These are phyloP conservation scores for Chloroclystis v-ata DNA, from an alignment of 2,888 invertebrate genomes.

Conservation along the genomic window DNA sequence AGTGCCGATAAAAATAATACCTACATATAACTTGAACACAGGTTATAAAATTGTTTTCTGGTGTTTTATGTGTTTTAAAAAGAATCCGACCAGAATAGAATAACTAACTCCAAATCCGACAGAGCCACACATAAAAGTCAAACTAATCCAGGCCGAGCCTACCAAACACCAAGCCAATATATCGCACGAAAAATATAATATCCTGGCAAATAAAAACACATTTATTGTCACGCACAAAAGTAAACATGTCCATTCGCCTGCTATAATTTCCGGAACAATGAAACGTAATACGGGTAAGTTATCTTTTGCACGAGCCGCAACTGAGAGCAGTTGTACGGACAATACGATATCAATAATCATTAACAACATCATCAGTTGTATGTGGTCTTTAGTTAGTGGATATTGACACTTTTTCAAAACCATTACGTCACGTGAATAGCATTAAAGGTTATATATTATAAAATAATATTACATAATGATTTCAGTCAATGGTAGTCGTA, in stretches of 20 bases:
- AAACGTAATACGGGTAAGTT: slow-evolving; percentile 57
- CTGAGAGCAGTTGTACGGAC: slow-evolving; percentile 3
- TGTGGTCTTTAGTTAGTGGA: too few species aligned
- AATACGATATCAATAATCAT: slow-evolving; percentile 1
- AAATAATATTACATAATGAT: too few species aligned
- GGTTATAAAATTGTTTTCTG: too few species aligned
- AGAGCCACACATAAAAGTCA: not conserved
- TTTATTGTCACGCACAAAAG: slow-evolving; percentile 60
- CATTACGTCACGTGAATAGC: too few species aligned
- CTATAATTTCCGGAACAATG: slow-evolving; percentile 64
- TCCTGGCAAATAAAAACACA: slow-evolving; percentile 46
- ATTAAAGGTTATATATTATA: too few species aligned
- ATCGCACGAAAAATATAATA: slow-evolving; percentile 24
- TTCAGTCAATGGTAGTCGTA: too few species aligned
- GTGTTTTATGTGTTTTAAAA: too few species aligned
- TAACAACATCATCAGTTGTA: too few species aligned
- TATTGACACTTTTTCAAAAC: too few species aligned
- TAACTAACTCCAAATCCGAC: not conserved
- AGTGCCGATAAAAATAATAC: too few species aligned
- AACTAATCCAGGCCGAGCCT: slow-evolving; percentile 1
- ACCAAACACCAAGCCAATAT: slow-evolving; percentile 13
- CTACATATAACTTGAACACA: too few species aligned
- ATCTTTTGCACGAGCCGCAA: slow-evolving; percentile 57
- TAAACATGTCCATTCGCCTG: slow-evolving; percentile 62
- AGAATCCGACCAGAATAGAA: too few species aligned